Base-by-base conservation (phyloP, 2,888 invertebrate species). In the Dioctria linearis region DNA sequence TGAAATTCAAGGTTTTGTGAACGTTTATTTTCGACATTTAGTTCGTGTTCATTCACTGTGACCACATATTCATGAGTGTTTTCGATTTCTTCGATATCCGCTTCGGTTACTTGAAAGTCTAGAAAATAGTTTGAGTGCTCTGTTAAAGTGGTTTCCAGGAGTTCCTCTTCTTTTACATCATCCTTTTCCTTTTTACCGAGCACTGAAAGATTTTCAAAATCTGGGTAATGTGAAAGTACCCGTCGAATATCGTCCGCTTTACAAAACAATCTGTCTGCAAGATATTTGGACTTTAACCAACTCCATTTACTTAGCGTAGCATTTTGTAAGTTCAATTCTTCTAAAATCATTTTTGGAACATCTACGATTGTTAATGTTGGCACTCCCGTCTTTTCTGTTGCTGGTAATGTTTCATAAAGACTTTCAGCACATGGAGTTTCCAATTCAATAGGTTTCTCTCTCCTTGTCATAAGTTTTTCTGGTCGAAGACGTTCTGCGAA, bases 281-380 rank as follows among this genome's bases (percentile, higher is more conserved):
- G 66, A 51, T 82, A 82, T 40, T 80, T 67, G 2, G 82, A 82
- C 2, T 76, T 51, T 3, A 80, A 49, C 82, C 82, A 82, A 46
- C 63, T 76, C 9, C 13, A 54, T 8, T 75, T 79, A 6, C 8
- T 61, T 4, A n/a, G 43, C 13, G 5, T n/a, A n/a, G 39, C 73
- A 39, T 40, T n/a, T 3, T 59, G 13, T 9, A 80, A 3, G 11
- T 46, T 69, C 42, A 79, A 13, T 43, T 82, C 82, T 51, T 82
- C 37, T 6, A 80, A 49, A 8, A 59, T 57, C 54, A 57, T 40
- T 13, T 63, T 42, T 4, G 82, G 79, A 11, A 66, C 54, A 42
- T 80, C 80, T 5, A 63, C 49, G 11, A 80, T 42, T 4, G 80
- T 79, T 6, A 80, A 61, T 5, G 3, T 11, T 39, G 82, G 69